Evolutionary conservation across 2,113 vertebrate genomes (phyloP).

Genomic region (Xenus cinereus): DNA sequence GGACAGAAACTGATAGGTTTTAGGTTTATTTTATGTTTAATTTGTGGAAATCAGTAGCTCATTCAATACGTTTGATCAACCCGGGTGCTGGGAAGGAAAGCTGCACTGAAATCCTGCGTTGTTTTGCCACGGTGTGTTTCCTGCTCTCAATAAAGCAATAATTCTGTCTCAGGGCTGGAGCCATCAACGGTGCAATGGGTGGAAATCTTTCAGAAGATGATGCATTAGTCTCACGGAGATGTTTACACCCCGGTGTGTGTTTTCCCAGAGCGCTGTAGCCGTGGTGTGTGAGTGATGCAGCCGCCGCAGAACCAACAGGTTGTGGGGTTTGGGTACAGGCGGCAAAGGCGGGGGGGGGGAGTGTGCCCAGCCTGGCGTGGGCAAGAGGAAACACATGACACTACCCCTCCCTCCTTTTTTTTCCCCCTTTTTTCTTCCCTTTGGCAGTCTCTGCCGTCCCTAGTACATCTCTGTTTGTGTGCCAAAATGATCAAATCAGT

Average conservation of each 20-base stretch:
- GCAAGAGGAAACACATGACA: neutral
- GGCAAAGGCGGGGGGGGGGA: neutral
- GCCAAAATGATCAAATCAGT: constrained; percentile 15
- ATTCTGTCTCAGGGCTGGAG: neutral
- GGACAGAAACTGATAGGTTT: neutral
- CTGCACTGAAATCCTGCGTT: neutral
- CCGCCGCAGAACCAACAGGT: neutral
- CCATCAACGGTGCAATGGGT: rapidly evolving
- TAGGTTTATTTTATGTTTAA: neutral
- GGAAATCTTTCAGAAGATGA: neutral
- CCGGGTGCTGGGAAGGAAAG: rapidly evolving
- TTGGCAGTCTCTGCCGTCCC: neutral
- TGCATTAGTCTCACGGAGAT: neutral
- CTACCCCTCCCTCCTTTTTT: rapidly evolving
- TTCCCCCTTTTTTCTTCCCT: neutral
- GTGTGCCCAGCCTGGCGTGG: rapidly evolving
- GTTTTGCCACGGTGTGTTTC: rapidly evolving
- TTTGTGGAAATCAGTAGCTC: neutral
- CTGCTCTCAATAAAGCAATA: neutral
- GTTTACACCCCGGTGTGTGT: neutral
- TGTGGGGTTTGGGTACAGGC: neutral
- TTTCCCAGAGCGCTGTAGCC: neutral
- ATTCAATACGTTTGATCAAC: neutral
- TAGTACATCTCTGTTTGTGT: neutral
- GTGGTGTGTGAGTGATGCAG: neutral